These are phyloP conservation scores for Macrophya alboannulata DNA, from an alignment of 2,888 invertebrate species.

Conservation along the genomic window DNA sequence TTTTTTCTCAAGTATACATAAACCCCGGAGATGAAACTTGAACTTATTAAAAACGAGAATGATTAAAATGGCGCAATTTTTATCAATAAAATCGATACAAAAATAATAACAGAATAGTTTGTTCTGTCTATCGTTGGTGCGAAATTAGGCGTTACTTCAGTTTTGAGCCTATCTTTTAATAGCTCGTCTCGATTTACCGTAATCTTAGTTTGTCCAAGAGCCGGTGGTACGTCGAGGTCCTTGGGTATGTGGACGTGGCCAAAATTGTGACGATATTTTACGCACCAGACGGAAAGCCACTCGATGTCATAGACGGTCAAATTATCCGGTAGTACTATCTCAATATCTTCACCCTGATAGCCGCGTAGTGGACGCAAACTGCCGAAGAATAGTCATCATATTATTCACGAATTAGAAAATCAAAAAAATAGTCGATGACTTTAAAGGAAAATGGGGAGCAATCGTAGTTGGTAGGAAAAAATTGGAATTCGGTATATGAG, in stretches of 20 bases:
- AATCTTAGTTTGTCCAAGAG: slow-evolving; percentile 94
- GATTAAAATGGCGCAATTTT: background rate
- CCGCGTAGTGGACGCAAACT: slow-evolving; percentile 90
- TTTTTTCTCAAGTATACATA: background rate
- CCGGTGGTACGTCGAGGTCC: slow-evolving; percentile 94
- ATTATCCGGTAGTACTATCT: slow-evolving; percentile 92
- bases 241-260: slow-evolving; percentile 94
- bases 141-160: slow-evolving; percentile 59
- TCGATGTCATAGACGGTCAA: slow-evolving; percentile 95
- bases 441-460: background rate
- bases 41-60: background rate
- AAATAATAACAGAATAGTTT: background rate
- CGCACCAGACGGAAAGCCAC: slow-evolving; percentile 96
- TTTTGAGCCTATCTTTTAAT: background rate
- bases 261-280: slow-evolving; percentile 94
- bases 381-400: slow-evolving; percentile 45
- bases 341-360: slow-evolving; percentile 96
- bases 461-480: background rate
- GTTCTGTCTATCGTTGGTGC: background rate
- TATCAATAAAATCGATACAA: too few species aligned
- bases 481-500: background rate
- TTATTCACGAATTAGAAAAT: slow-evolving; percentile 21
- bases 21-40: background rate
- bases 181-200: slow-evolving; percentile 85
- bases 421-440: background rate